Evolutionary conservation across 2,888 invertebrate species (phyloP).

Genomic region (Pollenia labialis): DNA sequence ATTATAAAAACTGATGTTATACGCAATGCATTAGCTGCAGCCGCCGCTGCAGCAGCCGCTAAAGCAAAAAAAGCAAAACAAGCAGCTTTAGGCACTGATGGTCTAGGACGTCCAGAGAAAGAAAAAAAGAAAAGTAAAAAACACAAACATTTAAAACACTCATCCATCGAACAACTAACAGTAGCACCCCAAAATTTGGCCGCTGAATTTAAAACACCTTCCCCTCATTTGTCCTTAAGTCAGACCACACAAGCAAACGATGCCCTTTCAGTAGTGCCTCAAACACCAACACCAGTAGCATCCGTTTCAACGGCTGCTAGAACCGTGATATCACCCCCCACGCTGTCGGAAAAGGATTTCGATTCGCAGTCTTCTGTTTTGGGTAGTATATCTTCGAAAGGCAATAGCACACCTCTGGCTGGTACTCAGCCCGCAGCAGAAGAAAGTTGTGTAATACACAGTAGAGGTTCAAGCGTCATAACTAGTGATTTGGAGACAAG

Average conservation of each 20-base stretch:
- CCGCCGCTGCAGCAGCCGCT: conserved; percentile 81
- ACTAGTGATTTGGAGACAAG: conserved; percentile 84
- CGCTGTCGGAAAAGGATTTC: conserved; percentile 84
- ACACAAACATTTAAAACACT: conserved; percentile 81
- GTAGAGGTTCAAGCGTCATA: conserved; percentile 83
- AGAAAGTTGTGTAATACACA: conserved; percentile 83
- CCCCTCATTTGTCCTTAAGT: conserved; percentile 83
- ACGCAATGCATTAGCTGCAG: conserved; percentile 82
- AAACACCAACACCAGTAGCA: conserved; percentile 63
- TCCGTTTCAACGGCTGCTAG: conserved; percentile 61
- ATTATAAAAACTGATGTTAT: conserved; percentile 84
- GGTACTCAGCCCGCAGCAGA: conserved; percentile 81
- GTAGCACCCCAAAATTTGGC: conserved; percentile 61
- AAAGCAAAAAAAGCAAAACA: conserved; percentile 75
- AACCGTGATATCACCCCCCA: conserved; percentile 83
- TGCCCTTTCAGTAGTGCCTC: background rate
- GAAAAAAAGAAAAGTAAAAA: conserved; percentile 82
- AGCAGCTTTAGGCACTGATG: conserved; percentile 60
- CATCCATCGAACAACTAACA: conserved; percentile 74
- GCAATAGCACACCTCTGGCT: conserved; percentile 82
- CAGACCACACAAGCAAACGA: conserved; percentile 57
- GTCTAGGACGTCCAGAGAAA: conserved; percentile 75
- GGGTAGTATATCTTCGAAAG: conserved; percentile 84
- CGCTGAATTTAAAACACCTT: conserved; percentile 83
- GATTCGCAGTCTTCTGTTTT: conserved; percentile 84